Evolutionary conservation across 1,140 invertebrate genomes (phyloP), one percentile per base, ranked within the genome.

Genomic region (Caenorhabditis inopinata): DNA sequence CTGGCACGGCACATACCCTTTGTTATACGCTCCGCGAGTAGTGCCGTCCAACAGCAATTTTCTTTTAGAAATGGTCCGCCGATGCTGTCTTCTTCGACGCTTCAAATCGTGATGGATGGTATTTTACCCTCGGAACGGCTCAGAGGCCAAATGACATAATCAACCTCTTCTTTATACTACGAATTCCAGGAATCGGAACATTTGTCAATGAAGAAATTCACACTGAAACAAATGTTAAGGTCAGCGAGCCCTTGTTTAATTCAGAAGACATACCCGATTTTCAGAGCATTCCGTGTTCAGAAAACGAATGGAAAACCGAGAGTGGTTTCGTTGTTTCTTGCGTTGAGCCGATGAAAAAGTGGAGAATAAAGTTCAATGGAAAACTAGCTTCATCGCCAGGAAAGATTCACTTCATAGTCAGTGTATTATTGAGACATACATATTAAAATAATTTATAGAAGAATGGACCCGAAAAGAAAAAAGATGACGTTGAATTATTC

Each of bases 1-100:
- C n/a, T n/a, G n/a, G n/a, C n/a, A n/a, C n/a, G n/a, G n/a, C n/a
- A n/a, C n/a, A n/a, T n/a, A n/a, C n/a, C n/a, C n/a, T n/a, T n/a
- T n/a, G n/a, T n/a, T n/a, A n/a, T n/a, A n/a, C n/a, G n/a, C n/a
- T n/a, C n/a, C n/a, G n/a, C n/a, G n/a, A n/a, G n/a, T n/a, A n/a
- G n/a, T n/a, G n/a, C n/a, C n/a, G n/a, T n/a, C n/a, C n/a, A n/a
- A n/a, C n/a, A n/a, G n/a, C n/a, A n/a, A n/a, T n/a, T n/a, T n/a
- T n/a, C n/a, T 42, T 76, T 42, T 32, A 51, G 46, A 35, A 38
- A 48, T 35, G 21, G 76, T 84, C 47, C 74, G 83, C 48, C 78
- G 87, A 82, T 75, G 82, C 76, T 0, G 82, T 86, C 7, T 86
- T 84, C 77, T 86, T 86, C 78, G 83, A 86, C 53, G 85, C 75